Conservation (phyloP, 2,797 vertebrate species). For the Microtus agrestis region DNA sequence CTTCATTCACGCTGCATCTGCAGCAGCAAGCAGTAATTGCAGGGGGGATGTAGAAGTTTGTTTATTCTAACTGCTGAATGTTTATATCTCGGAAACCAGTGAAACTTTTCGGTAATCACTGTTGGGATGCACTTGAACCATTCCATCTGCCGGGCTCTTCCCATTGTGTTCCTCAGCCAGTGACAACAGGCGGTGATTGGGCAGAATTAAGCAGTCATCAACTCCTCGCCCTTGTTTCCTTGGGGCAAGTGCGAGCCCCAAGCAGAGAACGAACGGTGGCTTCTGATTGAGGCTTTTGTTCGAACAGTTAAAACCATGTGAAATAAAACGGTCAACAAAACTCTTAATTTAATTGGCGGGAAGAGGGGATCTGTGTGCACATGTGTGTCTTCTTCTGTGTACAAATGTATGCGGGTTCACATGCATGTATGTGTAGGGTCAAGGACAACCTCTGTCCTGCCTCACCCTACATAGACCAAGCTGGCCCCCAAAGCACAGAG, state of each 20-base stretch:
- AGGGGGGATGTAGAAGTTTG: slow-evolving; percentile 68
- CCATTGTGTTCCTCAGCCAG: slow-evolving; percentile 3
- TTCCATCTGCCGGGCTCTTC: slow-evolving; percentile 37
- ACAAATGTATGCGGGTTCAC: neutral
- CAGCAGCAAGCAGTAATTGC: slow-evolving; percentile 45
- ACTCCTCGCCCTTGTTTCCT: neutral
- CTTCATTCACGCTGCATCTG: slow-evolving; percentile 66
- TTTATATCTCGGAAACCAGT: slow-evolving; percentile 72
- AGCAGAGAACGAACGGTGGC: neutral
- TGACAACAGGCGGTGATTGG: slow-evolving; percentile 51
- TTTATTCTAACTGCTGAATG: slow-evolving; percentile 69
- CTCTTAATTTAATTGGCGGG: neutral
- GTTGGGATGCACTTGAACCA: slow-evolving; percentile 42
- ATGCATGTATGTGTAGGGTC: neutral
- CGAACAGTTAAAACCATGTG: neutral
- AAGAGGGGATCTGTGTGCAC: too few relatives aligned
- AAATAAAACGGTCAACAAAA: neutral
- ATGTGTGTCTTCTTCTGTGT: neutral
- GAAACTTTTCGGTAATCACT: slow-evolving; percentile 72
- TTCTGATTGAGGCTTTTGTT: neutral
- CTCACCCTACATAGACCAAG: neutral
- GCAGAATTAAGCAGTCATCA: neutral
- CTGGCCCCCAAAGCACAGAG: neutral
- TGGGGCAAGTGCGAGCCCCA: neutral
- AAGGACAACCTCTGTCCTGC: neutral